These are phyloP conservation scores for Macrostomum cliftonense DNA, from an alignment of 2,888 invertebrate species.

Conservation along the genomic window DNA sequence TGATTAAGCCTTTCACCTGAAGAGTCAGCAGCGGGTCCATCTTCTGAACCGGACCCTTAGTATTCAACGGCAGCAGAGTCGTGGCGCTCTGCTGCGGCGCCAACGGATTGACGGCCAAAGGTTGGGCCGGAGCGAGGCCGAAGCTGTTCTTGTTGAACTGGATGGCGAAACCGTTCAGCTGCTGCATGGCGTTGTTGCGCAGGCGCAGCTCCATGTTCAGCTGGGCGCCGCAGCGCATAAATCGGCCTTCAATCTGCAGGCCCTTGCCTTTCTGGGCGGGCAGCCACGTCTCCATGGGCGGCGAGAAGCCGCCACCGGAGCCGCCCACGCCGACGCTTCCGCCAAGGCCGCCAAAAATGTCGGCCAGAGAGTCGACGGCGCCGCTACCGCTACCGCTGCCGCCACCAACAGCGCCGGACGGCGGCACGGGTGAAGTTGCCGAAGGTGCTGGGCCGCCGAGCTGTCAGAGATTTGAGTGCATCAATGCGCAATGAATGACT, in stretches of 20 bases:
- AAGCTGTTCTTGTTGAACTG: slow-evolving; percentile 98
- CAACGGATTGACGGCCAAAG: slow-evolving; percentile 59
- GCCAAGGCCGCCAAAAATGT: slow-evolving; percentile 9
- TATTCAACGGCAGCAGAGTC: slow-evolving; percentile 57
- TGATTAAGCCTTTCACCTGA: slow-evolving; percentile 45
- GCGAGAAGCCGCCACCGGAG: neutral
- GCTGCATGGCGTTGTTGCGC: slow-evolving; percentile 91
- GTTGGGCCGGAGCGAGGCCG: slow-evolving; percentile 67
- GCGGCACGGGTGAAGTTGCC: too few relatives aligned
- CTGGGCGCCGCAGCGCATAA: slow-evolving; percentile 56
- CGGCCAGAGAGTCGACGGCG: slow-evolving; percentile 6
- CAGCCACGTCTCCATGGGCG: slow-evolving; percentile 46
- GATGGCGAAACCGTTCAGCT: slow-evolving; percentile 84
- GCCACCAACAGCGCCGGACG: too few relatives aligned
- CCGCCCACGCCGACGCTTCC: neutral
- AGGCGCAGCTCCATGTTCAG: slow-evolving; percentile 86
- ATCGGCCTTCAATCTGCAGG: slow-evolving; percentile 82
- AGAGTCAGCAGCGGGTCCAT: slow-evolving; percentile 93
- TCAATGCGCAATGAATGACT: too few relatives aligned
- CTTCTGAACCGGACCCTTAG: slow-evolving; percentile 72
- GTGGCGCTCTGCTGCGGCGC: slow-evolving; percentile 62
- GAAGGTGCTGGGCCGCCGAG: too few relatives aligned
- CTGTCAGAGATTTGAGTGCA: too few relatives aligned
- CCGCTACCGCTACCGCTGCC: too few relatives aligned
- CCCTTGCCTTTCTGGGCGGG: slow-evolving; percentile 74